Evolutionary conservation across 2,888 invertebrate species (phyloP).

Genomic region (Drosophila prolongata): DNA sequence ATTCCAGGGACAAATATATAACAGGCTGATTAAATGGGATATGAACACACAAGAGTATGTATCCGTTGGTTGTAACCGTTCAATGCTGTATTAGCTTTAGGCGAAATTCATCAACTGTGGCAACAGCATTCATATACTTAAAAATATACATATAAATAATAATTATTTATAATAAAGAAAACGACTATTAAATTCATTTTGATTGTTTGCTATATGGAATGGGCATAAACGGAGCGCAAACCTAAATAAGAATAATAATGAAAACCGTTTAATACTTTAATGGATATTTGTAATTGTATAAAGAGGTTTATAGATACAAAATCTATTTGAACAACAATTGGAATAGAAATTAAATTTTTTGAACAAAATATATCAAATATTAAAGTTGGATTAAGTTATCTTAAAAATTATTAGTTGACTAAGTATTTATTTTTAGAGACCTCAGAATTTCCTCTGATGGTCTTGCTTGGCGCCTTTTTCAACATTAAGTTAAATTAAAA

Average conservation of each 20-base stretch:
- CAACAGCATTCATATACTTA: constrained; percentile 34
- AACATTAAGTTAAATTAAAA: constrained; percentile 10
- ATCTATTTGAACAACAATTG: no score
- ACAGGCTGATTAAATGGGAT: constrained; percentile 30
- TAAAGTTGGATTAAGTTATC: no score
- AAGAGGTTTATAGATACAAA: no score
- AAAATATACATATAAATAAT: constrained; percentile 32
- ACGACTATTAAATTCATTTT: constrained; percentile 1
- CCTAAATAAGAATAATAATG: no score
- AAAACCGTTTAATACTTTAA: no score
- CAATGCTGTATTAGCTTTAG: constrained; percentile 50
- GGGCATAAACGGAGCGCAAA: no score
- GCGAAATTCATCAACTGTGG: constrained; percentile 37
- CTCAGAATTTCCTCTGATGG: no score
- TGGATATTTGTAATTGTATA: no score
- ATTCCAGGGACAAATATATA: constrained; percentile 47
- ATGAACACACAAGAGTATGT: constrained; percentile 6
- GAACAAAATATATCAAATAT: no score
- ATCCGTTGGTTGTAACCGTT: constrained; percentile 69
- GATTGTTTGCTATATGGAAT: neutral
- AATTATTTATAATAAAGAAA: constrained; percentile 37
- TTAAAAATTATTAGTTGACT: no score
- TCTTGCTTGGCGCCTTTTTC: constrained; percentile 7
- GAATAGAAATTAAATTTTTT: no score
- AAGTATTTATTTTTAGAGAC: no score